Conservation (phyloP, 2,888 invertebrate species). For the Pyrochroa serraticornis region DNA sequence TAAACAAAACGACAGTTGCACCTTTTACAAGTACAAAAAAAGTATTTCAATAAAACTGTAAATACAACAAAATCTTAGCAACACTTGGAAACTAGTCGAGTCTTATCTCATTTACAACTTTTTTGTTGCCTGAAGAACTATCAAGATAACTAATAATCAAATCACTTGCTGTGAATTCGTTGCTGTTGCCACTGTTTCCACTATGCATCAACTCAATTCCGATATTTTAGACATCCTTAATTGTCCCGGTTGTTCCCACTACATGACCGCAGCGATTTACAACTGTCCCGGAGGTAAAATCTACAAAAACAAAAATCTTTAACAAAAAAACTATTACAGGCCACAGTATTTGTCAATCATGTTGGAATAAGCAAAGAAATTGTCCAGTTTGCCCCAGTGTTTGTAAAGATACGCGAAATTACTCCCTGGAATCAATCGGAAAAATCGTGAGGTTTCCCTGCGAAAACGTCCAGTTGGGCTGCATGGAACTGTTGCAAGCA, state of each 20-base stretch:
- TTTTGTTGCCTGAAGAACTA: too few species aligned
- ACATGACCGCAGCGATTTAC: slow-evolving; percentile 12
- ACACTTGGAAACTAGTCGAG: too few species aligned
- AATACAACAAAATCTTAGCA: too few species aligned
- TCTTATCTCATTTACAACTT: too few species aligned
- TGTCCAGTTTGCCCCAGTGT: slow-evolving; percentile 7
- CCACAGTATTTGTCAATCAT: slow-evolving; percentile 8
- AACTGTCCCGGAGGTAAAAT: slow-evolving; percentile 4
- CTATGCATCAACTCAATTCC: too few species aligned
- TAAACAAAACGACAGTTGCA: too few species aligned
- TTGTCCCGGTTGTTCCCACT: slow-evolving; percentile 12
- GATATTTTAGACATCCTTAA: slow-evolving; percentile 10
- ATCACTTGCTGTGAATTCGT: too few species aligned
- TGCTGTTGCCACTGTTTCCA: too few species aligned
- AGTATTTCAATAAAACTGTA: too few species aligned
- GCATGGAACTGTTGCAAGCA: neutral
- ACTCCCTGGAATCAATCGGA: slow-evolving; percentile 9
- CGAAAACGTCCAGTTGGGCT: slow-evolving; percentile 7
- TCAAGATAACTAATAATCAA: too few species aligned
- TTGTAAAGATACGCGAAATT: slow-evolving; percentile 17
- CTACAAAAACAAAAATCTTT: neutral
- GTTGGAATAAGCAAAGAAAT: neutral
- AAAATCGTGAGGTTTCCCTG: slow-evolving; percentile 11
- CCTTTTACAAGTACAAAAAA: too few species aligned
- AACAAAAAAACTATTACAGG: slow-evolving; percentile 2